Evolutionary conservation across 2,888 invertebrate species (phyloP).

Genomic region (Cosmopolites sordidus): DNA sequence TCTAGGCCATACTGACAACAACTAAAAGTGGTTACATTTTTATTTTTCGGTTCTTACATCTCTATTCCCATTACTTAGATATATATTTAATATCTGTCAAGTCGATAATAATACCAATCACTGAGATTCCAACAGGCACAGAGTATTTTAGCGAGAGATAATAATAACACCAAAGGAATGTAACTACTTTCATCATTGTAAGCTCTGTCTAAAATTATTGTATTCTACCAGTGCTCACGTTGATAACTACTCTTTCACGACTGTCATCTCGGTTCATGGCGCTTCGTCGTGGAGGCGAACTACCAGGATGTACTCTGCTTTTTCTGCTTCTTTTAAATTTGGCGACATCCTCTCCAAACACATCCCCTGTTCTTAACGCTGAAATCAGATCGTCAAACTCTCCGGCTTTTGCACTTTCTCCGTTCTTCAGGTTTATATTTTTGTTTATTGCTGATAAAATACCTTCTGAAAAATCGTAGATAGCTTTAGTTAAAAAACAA

Average conservation of each 20-base stretch:
- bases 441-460: constrained; percentile 71
- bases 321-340: constrained; percentile 80
- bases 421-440: constrained; percentile 65
- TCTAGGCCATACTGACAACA: background rate
- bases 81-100: background rate
- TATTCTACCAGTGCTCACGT: constrained; percentile 27
- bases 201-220: constrained; percentile 13
- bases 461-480: constrained; percentile 52
- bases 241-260: constrained; percentile 56
- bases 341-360: constrained; percentile 92
- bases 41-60: background rate
- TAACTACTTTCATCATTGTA: background rate
- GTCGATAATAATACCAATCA: background rate
- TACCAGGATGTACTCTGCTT: constrained; percentile 56
- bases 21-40: background rate
- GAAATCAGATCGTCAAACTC: constrained; percentile 97
- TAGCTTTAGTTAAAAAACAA: too few relatives aligned
- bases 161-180: background rate
- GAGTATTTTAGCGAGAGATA: background rate
- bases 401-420: constrained; percentile 54
- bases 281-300: constrained; percentile 60
- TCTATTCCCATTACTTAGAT: background rate
- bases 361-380: constrained; percentile 88
- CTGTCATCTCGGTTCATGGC: constrained; percentile 65
- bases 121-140: background rate